Base-by-base conservation (phyloP, 2,797 vertebrate species). In the Schizopygopsis malacanthus region DNA sequence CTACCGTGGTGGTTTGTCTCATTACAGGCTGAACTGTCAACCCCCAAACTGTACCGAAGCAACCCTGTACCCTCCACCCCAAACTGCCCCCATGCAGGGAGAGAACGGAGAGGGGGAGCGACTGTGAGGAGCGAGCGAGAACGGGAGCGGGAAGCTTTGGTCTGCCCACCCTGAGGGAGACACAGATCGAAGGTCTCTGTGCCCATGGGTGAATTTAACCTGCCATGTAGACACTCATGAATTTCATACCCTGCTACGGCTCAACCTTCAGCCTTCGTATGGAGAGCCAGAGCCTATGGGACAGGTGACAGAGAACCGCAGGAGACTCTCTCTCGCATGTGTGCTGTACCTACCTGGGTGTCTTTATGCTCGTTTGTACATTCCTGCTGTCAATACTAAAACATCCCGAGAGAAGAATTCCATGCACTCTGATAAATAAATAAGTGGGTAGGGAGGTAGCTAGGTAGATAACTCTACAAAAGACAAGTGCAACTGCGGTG, bases 1-100 rank as follows among this genome's bases (percentile, higher is more conserved):
- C 93, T 87, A 90, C 92, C 92, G 92, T 91, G 92, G 93, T 94
- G 94, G 92, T 92, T 94, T 93, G 89, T 94, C 95, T 96, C 94
- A 95, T 95, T 96, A 95, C 94, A 92, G 94, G 92, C 87, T 91
- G 89, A 88, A 89, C 90, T 92, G 90, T 81, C 91, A 92, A 89
- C 88, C 84, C 88, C 89, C 86, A 79, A 88, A 86, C 86, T 61
- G 20, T 85, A 82, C 84, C 72, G 63, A 61, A 84, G 86, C 79
- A 86, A 83, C 82, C 83, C 82, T 83, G 43, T 82, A 45, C 75
- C 78, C 81, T 43, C 83, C 86, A 86, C 88, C 61, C 76, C 76
- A 72, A 87, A 79, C 56, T 81, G 45, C 69, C 84, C 33, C 69
- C 85, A 81, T 72, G 56, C 67, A 87, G 71, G 4, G 37, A 78